Conservation (phyloP, 2,113 vertebrate genomes). For the Elgaria multicarinata region DNA sequence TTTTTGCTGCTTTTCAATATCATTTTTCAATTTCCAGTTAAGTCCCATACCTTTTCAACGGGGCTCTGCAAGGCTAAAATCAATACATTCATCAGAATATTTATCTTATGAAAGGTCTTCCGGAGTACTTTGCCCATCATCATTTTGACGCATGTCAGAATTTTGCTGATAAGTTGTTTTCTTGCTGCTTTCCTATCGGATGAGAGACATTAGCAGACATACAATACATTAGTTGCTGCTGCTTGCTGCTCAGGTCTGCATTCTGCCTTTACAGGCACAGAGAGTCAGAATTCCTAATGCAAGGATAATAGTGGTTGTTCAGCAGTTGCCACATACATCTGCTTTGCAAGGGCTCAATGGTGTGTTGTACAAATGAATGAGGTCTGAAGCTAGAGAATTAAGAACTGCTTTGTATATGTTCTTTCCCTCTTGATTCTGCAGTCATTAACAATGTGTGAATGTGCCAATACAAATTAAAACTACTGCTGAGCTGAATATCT, state of each 20-base stretch:
- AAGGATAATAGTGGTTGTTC: neutral
- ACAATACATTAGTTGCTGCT: neutral
- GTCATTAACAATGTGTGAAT: neutral
- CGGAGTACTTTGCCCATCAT: constrained; percentile 1
- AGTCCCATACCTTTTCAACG: constrained; percentile 6
- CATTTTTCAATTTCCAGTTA: neutral
- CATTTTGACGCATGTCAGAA: constrained; percentile 31
- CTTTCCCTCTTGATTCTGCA: neutral
- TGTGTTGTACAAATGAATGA: neutral
- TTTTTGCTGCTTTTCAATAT: constrained; percentile 15
- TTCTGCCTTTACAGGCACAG: neutral
- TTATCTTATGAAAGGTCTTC: constrained; percentile 31
- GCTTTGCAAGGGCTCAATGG: neutral
- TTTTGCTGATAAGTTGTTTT: constrained; percentile 37
- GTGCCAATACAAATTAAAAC: neutral
- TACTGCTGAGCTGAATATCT: neutral
- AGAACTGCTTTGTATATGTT: neutral
- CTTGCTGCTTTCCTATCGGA: constrained; percentile 14
- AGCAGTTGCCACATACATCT: neutral
- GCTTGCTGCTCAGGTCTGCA: neutral
- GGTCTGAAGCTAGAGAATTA: neutral
- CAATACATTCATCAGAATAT: constrained; percentile 27
- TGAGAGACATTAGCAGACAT: neutral
- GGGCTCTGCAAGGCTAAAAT: neutral
- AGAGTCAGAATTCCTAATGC: constrained; percentile 3